Percentiles rank a stretch among this genome's conserved stretches.
Conservation (phyloP, 2,113 vertebrate species). For the Macaca fascicularis region DNA sequence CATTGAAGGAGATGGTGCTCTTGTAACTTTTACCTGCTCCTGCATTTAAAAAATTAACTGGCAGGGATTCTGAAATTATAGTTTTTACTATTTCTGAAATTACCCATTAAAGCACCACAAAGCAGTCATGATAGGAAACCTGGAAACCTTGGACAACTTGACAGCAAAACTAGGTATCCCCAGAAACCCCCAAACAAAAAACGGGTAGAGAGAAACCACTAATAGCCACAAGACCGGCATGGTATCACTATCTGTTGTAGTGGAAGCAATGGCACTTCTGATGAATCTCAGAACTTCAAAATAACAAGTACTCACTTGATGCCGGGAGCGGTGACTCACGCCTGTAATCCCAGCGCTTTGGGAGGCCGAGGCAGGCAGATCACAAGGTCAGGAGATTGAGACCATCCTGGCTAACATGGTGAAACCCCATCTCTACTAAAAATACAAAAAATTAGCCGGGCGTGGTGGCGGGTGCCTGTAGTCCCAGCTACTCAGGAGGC, state of each 20-base stretch:
- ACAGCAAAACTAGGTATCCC: not conserved
- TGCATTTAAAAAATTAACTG: not conserved
- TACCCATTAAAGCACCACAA: not conserved
- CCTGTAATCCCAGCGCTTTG: too few relatives aligned
- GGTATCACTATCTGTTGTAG: not conserved
- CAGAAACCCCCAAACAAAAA: not conserved
- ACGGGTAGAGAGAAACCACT: not conserved
- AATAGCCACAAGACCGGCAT: not conserved
- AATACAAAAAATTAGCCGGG: too few relatives aligned
- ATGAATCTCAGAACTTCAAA: not conserved
- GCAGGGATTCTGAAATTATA: not conserved
- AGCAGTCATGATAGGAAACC: not conserved
- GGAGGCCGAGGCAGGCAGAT: too few relatives aligned
- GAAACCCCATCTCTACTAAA: too few relatives aligned
- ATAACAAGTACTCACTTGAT: not conserved
- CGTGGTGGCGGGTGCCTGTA: too few relatives aligned
- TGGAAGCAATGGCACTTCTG: not conserved
- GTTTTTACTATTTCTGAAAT: not conserved
- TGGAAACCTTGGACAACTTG: not conserved
- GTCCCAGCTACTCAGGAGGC: too few relatives aligned
- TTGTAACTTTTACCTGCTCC: not conserved
- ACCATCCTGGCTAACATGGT: too few relatives aligned
- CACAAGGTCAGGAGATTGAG: too few relatives aligned
- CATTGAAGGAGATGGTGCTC: not conserved
- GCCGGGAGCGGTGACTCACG: too few relatives aligned